phyloP scores from a whole-genome alignment of 2,888 invertebrate genomes.

The Clusia tigrina region DNA sequence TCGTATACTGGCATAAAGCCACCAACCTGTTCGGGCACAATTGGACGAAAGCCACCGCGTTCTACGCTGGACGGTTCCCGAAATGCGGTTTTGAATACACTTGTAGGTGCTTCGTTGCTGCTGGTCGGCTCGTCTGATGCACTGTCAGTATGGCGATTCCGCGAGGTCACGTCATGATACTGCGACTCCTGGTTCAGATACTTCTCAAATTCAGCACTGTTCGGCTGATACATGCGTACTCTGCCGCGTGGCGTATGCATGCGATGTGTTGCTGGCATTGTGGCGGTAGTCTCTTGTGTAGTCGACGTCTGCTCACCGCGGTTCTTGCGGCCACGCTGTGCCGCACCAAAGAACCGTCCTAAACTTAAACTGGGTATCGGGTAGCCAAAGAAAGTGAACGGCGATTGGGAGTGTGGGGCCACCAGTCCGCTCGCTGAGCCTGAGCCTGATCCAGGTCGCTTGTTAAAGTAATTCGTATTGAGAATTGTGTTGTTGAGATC shows the following conservation, averaged over 20 bases:
- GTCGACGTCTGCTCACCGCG: constrained; percentile 43
- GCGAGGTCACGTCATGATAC: constrained; percentile 41
- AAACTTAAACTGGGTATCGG: constrained; percentile 79
- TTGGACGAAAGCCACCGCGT: constrained; percentile 80
- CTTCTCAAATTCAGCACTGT: constrained; percentile 61
- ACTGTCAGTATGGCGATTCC: constrained; percentile 32
- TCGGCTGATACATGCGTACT: constrained; percentile 61
- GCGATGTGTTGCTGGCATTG: constrained; percentile 56
- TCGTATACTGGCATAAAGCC: constrained; percentile 76
- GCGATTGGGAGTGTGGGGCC: constrained; percentile 57
- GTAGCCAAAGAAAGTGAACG: constrained; percentile 86
- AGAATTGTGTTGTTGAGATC: constrained; percentile 64
- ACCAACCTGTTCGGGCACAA: constrained; percentile 74
- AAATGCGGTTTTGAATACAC: constrained; percentile 58
- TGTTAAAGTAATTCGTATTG: constrained; percentile 62
- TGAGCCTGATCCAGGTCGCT: constrained; percentile 48
- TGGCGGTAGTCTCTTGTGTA: neutral
- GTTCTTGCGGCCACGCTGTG: constrained; percentile 58
- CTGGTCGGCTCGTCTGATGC: constrained; percentile 52
- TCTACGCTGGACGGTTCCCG: constrained; percentile 68
- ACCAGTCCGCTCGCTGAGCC: neutral
- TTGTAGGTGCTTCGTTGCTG: constrained; percentile 53
- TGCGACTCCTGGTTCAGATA: constrained; percentile 53
- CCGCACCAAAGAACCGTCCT: constrained; percentile 70
- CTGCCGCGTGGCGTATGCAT: constrained; percentile 52